phyloP scores from a whole-genome alignment of 2,113 vertebrate species.

The Varanus salvator region DNA sequence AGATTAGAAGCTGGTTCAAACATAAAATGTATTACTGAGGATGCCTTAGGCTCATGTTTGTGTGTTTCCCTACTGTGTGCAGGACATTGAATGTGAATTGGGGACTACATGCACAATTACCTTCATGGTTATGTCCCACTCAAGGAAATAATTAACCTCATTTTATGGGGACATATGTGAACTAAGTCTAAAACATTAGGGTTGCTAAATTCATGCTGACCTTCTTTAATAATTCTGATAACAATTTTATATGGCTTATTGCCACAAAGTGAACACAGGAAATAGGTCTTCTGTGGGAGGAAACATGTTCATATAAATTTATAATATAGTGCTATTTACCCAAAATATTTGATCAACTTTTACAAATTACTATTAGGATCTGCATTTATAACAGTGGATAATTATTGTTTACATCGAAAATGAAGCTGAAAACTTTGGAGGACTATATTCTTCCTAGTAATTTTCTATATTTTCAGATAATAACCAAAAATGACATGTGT shows the following conservation, averaged over 20 bases:
- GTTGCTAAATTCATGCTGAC: not conserved
- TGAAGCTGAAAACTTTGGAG: not conserved
- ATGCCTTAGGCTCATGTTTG: not conserved
- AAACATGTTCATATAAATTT: not conserved
- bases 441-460: not conserved
- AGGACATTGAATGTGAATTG: not conserved
- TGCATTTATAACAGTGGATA: not conserved
- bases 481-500: not conserved
- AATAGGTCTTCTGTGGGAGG: not conserved
- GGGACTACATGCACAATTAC: not conserved
- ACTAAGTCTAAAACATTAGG: not conserved
- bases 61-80: not conserved
- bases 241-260: not conserved
- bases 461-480: not conserved
- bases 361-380: not conserved
- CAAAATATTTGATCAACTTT: not conserved
- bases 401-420: not conserved
- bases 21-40: not conserved
- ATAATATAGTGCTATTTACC: not conserved
- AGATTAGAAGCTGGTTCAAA: not conserved
- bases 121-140: not conserved
- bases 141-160: not conserved
- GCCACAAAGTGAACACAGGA: not conserved
- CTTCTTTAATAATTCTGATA: not conserved
- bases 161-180: not conserved